Conservation (phyloP, 2,113 vertebrate species). For the Fregetta grallaria region DNA sequence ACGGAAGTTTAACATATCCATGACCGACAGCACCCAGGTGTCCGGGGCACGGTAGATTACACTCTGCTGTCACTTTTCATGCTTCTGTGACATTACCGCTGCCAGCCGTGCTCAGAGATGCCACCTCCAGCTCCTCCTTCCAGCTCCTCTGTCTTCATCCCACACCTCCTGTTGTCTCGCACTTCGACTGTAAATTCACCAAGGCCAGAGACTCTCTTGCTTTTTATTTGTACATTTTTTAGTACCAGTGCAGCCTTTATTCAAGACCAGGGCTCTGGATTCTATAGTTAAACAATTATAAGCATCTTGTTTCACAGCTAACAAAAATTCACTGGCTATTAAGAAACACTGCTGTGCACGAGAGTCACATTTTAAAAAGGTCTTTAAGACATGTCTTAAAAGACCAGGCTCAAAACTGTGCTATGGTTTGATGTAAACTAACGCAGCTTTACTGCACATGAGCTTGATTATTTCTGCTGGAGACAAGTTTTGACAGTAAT, state of each 20-base stretch:
- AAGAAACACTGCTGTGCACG: not conserved
- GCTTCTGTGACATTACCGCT: not conserved
- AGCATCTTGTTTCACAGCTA: not conserved
- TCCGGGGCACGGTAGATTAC: rapidly evolving
- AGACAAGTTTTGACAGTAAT: not conserved
- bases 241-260: not conserved
- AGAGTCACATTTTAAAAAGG: not conserved
- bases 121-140: not conserved
- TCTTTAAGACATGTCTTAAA: not conserved
- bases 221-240: not conserved
- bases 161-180: not conserved
- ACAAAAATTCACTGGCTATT: not conserved
- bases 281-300: not conserved
- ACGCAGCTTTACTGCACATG: not conserved
- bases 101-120: not conserved
- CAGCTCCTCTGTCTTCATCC: not conserved
- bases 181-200: not conserved
- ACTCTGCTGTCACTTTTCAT: not conserved
- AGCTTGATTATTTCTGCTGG: not conserved
- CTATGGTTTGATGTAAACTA: not conserved
- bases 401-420: not conserved
- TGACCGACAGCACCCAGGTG: not conserved
- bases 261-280: not conserved
- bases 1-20: not conserved
- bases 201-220: not conserved